Percentiles rank a stretch among this genome's conserved stretches.
Conservation (phyloP, 2,113 vertebrate genomes). For the Nymphicus hollandicus region DNA sequence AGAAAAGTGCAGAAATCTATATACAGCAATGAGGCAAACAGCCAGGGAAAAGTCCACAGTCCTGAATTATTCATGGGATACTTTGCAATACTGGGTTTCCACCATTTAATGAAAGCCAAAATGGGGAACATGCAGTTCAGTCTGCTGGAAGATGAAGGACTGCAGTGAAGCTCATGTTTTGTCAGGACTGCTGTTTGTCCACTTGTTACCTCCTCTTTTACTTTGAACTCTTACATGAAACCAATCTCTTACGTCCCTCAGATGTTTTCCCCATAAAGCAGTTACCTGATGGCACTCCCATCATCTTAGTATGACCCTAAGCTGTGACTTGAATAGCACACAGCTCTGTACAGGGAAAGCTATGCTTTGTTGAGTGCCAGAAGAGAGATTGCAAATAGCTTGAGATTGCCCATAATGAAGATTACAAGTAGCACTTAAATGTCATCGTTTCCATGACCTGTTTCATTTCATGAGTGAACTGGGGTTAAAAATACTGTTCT, state of each 20-base stretch:
- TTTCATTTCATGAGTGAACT: neutral
- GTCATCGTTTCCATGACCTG: neutral
- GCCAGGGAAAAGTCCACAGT: fast-evolving
- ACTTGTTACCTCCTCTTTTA: neutral
- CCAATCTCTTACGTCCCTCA: neutral
- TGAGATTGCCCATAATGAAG: neutral
- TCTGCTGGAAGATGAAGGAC: neutral
- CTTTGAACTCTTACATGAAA: neutral
- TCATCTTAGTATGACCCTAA: neutral
- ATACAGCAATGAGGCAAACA: neutral
- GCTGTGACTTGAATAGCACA: neutral
- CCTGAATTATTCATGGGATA: fast-evolving
- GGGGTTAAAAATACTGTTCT: neutral
- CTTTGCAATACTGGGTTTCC: fast-evolving
- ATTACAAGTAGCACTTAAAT: neutral
- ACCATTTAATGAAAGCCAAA: fast-evolving
- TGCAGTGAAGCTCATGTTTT: neutral
- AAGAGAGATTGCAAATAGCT: neutral
- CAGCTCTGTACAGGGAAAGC: fast-evolving
- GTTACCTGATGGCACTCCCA: neutral
- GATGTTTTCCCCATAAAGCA: neutral
- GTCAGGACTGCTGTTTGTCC: neutral
- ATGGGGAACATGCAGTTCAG: fast-evolving
- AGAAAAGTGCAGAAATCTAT: neutral
- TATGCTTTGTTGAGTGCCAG: neutral